A percentile compares a stretch with the other conserved stretches of the same genome.
Evolutionary conservation across 1,140 invertebrate genomes (phyloP).

Genomic region (Drosophila rhopaloa): DNA sequence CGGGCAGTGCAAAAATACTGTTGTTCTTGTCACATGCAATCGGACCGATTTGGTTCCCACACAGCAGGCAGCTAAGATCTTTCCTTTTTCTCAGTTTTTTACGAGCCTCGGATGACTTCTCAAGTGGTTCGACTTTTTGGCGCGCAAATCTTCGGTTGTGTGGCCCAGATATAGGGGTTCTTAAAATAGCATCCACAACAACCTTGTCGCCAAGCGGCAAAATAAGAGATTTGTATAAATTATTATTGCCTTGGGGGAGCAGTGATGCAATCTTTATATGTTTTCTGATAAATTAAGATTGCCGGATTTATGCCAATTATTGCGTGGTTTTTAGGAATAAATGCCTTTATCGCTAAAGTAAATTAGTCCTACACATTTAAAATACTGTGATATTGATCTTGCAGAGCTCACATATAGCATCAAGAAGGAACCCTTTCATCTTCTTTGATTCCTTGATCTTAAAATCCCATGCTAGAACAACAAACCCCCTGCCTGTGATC

Average conservation of each 20-base stretch:
- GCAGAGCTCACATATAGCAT: not conserved
- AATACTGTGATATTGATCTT: not conserved
- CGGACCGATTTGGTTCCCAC: slow-evolving; percentile 69
- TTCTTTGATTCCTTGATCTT: slow-evolving; percentile 10
- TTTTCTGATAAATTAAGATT: slow-evolving; percentile 7
- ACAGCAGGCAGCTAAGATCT: slow-evolving; percentile 69
- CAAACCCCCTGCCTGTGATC: slow-evolving; percentile 14
- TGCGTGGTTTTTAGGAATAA: not conserved
- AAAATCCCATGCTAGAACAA: slow-evolving; percentile 17
- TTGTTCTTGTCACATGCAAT: slow-evolving; percentile 69
- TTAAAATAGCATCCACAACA: slow-evolving; percentile 47
- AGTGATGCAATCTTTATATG: slow-evolving; percentile 22
- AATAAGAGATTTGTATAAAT: slow-evolving; percentile 35
- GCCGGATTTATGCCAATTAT: slow-evolving; percentile 1
- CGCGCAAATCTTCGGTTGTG: slow-evolving; percentile 41
- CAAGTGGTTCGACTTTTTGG: slow-evolving; percentile 58
- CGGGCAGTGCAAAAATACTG: slow-evolving; percentile 53
- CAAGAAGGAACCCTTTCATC: too few species aligned
- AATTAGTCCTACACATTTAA: too few species aligned
- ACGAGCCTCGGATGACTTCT: slow-evolving; percentile 54
- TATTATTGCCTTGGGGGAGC: slow-evolving; percentile 13
- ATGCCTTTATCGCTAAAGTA: too few species aligned
- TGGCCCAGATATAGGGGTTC: slow-evolving; percentile 39
- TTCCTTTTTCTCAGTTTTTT: slow-evolving; percentile 52
- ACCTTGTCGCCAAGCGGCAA: slow-evolving; percentile 31